Evolutionary conservation across 92 coral and sea anemone species (phyloP), one percentile per base, ranked within the genome.

Genomic region (Siderastrea siderea): DNA sequence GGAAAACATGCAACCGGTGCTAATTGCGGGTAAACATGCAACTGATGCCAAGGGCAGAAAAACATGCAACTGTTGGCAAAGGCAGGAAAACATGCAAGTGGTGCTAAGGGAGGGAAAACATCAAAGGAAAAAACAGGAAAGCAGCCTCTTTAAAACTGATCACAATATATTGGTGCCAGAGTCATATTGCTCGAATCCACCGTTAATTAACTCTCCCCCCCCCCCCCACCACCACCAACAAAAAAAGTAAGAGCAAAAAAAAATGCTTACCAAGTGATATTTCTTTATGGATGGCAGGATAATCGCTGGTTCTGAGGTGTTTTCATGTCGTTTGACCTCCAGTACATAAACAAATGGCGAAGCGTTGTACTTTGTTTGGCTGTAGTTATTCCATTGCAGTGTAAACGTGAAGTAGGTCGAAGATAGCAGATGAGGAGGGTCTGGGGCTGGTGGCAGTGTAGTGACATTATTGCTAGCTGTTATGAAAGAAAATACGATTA

Each of bases 381-480:
- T 61, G 80, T 85, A 80, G 10, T 86, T 71, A 8, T 71, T 49
- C 95, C 95, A 93, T 49, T 58, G 84, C 48, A 93, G 89, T 4
- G 91, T 93, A 46, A 93, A 83, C 10, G 67, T 68, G 1, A 59
- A 84, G 80, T 85, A 90, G 1, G 84, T 74, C 4, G 85, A 64
- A 4, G 81, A 82, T 1, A 82, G 59, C 16, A 90, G 75, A 1
- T 47, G 61, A 51, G 95, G 95, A 6, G 83, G 58, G 68, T 75
- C 80, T 47, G 95, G 95, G 2, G 71, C 72, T 4, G 91, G 84
- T 1, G 89, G 91, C 3, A 38, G 81, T 93, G 71, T 81, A 88
- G 80, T 94, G 47, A 63, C 52, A 60, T 63, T 7, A 17, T 51
- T 84, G 52, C 15, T 75, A 7, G 43, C 76, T 67, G 71, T 43